These are phyloP conservation scores for Theonella swinhoei DNA, from an alignment of 37 sponge, comb jelly and placozoan genomes.

Conservation along the genomic window DNA sequence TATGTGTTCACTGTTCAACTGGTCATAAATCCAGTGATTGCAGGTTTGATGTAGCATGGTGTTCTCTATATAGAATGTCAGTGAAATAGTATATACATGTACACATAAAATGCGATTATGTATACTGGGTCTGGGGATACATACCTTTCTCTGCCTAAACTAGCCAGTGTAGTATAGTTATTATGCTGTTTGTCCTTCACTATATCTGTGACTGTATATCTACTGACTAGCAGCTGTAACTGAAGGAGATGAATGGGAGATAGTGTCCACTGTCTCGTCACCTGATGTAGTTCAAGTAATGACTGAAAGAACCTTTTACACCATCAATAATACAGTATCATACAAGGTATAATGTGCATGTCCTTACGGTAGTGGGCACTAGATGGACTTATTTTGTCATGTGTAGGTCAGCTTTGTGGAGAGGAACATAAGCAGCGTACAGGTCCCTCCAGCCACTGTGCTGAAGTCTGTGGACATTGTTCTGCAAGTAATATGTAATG, in stretches of 20 bases:
- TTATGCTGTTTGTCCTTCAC: no score
- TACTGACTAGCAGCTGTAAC: background rate
- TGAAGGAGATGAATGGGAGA: background rate
- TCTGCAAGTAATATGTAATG: conserved; percentile 6
- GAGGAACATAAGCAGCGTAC: background rate
- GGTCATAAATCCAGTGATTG: background rate
- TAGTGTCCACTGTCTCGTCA: background rate
- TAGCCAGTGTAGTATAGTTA: no score
- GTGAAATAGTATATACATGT: no score
- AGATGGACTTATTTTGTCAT: no score
- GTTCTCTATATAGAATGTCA: no score
- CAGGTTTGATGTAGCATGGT: background rate
- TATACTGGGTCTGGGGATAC: no score
- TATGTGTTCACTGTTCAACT: conserved; percentile 32
- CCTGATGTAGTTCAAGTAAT: background rate
- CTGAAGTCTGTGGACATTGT: background rate
- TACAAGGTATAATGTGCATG: background rate
- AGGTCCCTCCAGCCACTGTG: conserved; percentile 1
- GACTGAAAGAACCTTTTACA: background rate
- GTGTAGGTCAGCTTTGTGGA: conserved; percentile 4
- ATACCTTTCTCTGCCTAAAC: no score
- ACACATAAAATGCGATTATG: background rate
- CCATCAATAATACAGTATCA: background rate
- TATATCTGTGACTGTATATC: no score
- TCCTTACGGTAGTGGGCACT: no score